These are phyloP conservation scores for Euplexia lucipara DNA, from an alignment of 2,888 invertebrate genomes.

Conservation along the genomic window DNA sequence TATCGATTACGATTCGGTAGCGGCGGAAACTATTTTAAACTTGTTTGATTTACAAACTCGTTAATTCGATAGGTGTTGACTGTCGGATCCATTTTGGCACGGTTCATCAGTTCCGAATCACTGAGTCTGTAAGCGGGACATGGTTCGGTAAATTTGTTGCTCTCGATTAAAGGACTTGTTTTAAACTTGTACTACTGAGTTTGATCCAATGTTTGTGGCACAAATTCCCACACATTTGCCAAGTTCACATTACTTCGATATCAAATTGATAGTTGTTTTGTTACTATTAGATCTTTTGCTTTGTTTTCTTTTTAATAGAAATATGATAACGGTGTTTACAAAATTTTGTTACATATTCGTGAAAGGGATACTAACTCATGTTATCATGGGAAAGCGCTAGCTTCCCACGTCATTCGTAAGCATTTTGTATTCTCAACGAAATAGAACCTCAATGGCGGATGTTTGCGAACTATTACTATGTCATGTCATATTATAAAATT, in stretches of 20 bases:
- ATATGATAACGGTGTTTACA: neutral
- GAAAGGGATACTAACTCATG: constrained; percentile 1
- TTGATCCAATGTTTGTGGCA: neutral
- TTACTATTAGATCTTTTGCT: neutral
- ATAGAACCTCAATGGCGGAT: constrained; percentile 54
- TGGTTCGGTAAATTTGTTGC: constrained; percentile 9
- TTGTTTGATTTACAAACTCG: constrained; percentile 57
- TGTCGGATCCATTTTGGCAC: constrained; percentile 48
- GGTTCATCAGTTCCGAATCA: constrained; percentile 31
- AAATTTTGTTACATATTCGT: constrained; percentile 6
- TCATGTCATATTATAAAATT: constrained; percentile 60
- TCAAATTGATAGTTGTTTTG: neutral
- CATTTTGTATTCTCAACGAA: constrained; percentile 60
- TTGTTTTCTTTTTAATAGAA: neutral
- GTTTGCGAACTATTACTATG: constrained; percentile 54
- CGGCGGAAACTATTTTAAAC: constrained; percentile 43
- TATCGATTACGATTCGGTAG: constrained; percentile 61
- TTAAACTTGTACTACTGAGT: neutral
- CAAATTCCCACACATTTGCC: neutral
- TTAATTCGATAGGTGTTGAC: constrained; percentile 52
- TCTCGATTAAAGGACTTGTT: constrained; percentile 2
- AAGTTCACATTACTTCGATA: neutral
- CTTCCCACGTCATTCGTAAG: constrained; percentile 49
- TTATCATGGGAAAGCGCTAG: constrained; percentile 22
- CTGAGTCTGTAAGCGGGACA: constrained; percentile 8